Conservation (phyloP, 2,888 invertebrate genomes). For the Podotricha telesiphe region DNA sequence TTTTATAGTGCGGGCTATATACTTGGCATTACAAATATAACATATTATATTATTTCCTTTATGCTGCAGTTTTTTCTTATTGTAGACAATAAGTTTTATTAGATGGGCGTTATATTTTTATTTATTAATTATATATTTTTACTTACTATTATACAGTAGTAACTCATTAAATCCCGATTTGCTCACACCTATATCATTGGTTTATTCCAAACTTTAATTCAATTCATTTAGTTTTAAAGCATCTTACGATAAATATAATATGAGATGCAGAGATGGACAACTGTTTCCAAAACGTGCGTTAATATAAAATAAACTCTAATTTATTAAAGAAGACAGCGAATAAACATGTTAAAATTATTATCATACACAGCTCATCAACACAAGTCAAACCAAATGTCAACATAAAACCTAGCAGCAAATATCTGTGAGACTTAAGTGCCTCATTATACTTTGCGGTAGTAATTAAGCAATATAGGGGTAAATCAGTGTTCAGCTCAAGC, state of each 20-base stretch:
- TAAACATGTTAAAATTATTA: constrained; percentile 6
- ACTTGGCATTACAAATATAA: background rate
- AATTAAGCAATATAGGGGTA: constrained; percentile 4
- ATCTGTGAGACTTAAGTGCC: constrained; percentile 28
- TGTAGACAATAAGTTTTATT: too few relatives aligned
- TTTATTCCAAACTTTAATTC: too few relatives aligned
- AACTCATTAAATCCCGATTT: background rate
- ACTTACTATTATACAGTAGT: background rate
- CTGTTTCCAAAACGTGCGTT: too few relatives aligned
- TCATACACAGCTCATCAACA: constrained; percentile 1
- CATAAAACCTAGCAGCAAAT: constrained; percentile 32
- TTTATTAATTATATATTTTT: background rate
- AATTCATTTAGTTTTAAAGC: too few relatives aligned
- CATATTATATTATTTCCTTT: background rate
- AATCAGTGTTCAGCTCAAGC: background rate
- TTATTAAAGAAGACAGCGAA: background rate
- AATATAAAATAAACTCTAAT: background rate
- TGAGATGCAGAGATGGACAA: too few relatives aligned
- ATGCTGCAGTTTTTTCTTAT: background rate
- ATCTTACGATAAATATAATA: too few relatives aligned
- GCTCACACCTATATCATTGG: too few relatives aligned
- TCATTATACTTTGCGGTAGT: constrained; percentile 27
- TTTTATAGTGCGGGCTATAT: background rate
- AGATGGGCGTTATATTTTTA: too few relatives aligned
- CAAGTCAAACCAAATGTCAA: constrained; percentile 15